A percentile compares a stretch with the other conserved stretches of the same genome.
These are phyloP conservation scores for Aspidapion aeneum DNA, from an alignment of 2,888 invertebrate species.

Conservation along the genomic window DNA sequence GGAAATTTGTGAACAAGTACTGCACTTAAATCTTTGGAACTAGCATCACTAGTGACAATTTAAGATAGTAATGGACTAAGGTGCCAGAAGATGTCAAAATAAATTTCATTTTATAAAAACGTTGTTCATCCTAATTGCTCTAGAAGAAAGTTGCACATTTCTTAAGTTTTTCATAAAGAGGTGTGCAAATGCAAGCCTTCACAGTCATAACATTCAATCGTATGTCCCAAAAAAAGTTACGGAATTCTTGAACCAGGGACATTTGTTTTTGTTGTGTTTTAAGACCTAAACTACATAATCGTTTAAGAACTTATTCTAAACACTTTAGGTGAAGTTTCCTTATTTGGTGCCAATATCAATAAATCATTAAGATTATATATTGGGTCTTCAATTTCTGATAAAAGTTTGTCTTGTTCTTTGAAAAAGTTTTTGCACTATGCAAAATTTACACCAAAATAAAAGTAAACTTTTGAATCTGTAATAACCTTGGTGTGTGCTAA, in stretches of 20 bases:
- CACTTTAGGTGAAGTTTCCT: too few relatives aligned
- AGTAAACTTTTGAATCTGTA: conserved; percentile 19
- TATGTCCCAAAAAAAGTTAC: conserved; percentile 23
- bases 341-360: too few relatives aligned
- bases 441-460: conserved; percentile 22
- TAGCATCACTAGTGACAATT: conserved; percentile 19
- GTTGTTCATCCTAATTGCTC: conserved; percentile 11
- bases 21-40: conserved; percentile 14
- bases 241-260: conserved; percentile 11
- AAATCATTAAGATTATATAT: too few relatives aligned
- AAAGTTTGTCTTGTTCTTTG: too few relatives aligned
- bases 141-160: conserved; percentile 18
- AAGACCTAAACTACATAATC: too few relatives aligned
- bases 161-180: conserved; percentile 20
- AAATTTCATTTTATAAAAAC: conserved; percentile 20
- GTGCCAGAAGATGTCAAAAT: conserved; percentile 16
- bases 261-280: conserved; percentile 18
- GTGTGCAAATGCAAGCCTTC: conserved; percentile 18
- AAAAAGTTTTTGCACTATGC: too few relatives aligned
- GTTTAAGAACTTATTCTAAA: too few relatives aligned
- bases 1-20: conserved; percentile 17
- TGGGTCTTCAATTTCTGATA: too few relatives aligned
- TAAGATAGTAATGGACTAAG: conserved; percentile 22
- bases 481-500: conserved; percentile 12
- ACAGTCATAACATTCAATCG: too few relatives aligned